Base-by-base conservation (phyloP, 2,888 invertebrate species). In the Cosmorhoe ocellata region DNA sequence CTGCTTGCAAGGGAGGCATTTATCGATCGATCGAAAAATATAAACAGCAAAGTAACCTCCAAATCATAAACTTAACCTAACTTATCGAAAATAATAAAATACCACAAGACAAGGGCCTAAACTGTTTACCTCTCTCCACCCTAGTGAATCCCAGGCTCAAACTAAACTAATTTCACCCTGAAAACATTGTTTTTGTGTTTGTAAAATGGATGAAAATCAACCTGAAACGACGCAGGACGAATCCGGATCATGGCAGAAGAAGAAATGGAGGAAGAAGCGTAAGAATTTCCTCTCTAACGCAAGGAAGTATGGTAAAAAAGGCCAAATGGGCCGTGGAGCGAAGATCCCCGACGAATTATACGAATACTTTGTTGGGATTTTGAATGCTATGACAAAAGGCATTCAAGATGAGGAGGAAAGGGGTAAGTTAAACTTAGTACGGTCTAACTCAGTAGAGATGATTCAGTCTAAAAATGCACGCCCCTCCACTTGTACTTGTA, bases 281-380 rank as follows among this genome's bases (percentile, higher is more conserved):
- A 93, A 93, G 71, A 93, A 92, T 14, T 92, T 94, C 61, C 76
- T 94, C 27, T 86, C 92, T 32, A 95, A 95, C 78, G 95, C 95
- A 0, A 94, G 94, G 69, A 95, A 95, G 67, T 95, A 95, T 73
- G 95, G 92, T 0, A 95, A 94, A 63, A 93, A 93, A 62, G 95
- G 95, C 0, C 92, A 92, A 66, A 93, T 91, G 77, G 95, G 95
- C 0, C 91, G 94, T 33, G 95, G 95, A 0, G 91, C 92, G 0
- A 91, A 93, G 64, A 91, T 96, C 41, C 93, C 94, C 24, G 91
- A 93, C 4, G 95, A 95, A 54, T 92, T 94, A 3, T 96, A 95
- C 66, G 93, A 93, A 63, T 96, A 96, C 75, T 95, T 95, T 71
- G 91, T 96, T 5, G 92, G 93, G 32, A 94, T 96, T 54, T 83